Evolutionary conservation across 1,140 invertebrate genomes (phyloP).

Genomic region (Nasonia longicornis): DNA sequence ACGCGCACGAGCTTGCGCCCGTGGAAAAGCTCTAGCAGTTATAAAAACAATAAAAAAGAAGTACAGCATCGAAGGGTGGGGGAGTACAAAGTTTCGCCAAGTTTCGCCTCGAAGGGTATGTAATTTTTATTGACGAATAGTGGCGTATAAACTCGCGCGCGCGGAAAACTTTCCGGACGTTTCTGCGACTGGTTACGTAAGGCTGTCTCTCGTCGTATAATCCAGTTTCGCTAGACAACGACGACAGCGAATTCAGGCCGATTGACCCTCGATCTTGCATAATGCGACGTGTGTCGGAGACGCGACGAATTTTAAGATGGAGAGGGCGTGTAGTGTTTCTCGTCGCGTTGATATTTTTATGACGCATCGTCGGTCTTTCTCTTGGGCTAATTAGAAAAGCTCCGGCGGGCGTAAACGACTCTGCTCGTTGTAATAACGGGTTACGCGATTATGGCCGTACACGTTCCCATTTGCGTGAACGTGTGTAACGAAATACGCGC

Average conservation of each 20-base stretch:
- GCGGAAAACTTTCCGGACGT: constrained; percentile 6
- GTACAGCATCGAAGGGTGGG: not conserved
- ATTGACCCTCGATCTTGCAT: constrained; percentile 26
- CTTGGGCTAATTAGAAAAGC: no score
- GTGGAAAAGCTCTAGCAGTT: constrained; percentile 9
- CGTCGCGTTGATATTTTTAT: no score
- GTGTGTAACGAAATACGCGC: no score
- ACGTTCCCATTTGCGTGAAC: no score
- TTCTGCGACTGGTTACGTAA: constrained; percentile 29
- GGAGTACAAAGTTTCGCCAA: constrained; percentile 19
- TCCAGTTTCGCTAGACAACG: not conserved
- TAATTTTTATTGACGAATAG: constrained; percentile 41
- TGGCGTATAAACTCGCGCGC: constrained; percentile 13
- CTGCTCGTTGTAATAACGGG: no score
- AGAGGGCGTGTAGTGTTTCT: not conserved
- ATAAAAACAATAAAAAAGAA: constrained; percentile 35
- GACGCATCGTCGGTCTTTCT: no score
- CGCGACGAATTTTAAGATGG: not conserved
- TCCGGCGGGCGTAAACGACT: no score
- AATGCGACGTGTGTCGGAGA: not conserved
- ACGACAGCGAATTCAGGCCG: constrained; percentile 21
- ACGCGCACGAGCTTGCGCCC: not conserved
- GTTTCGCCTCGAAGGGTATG: constrained; percentile 23
- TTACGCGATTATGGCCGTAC: no score
- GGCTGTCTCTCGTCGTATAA: not conserved